Conservation (phyloP, 2,797 vertebrate species). For the Coreius guichenoti region DNA sequence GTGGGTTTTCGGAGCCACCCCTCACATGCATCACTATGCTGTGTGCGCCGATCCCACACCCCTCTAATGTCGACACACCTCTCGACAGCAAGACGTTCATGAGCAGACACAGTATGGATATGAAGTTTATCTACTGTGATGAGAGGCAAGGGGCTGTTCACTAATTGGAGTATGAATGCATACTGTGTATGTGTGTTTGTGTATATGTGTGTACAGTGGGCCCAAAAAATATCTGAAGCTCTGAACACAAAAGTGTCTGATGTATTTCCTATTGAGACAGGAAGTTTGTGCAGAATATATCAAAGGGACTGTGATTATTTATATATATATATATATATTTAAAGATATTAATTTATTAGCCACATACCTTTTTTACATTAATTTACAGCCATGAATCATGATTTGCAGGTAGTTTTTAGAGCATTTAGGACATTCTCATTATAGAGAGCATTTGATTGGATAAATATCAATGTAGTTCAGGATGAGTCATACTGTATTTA, state of each 20-base stretch:
- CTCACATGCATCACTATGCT: conserved; percentile 85
- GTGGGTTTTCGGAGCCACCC: conserved; percentile 82
- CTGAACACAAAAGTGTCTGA: not conserved
- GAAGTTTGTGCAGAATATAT: not conserved
- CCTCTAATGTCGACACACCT: conserved; percentile 85
- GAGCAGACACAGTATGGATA: conserved; percentile 90
- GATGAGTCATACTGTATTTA: no score
- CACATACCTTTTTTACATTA: not conserved
- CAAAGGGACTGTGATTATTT: not conserved
- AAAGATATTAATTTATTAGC: not conserved
- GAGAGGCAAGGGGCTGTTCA: conserved; percentile 78
- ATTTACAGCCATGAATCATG: not conserved
- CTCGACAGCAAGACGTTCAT: conserved; percentile 88
- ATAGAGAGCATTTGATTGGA: no score
- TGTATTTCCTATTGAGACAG: not conserved
- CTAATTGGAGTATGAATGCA: not conserved
- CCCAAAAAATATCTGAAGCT: not conserved
- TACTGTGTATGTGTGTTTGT: not conserved
- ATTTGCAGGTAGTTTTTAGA: not conserved
- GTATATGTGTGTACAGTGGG: not conserved
- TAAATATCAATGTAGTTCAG: no score
- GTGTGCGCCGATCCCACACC: conserved; percentile 87
- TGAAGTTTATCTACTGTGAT: conserved; percentile 90
- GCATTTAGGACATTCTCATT: not conserved
- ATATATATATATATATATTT: no score